A percentile compares a stretch with the other conserved stretches of the same genome.
phyloP scores from a whole-genome alignment of 2,888 invertebrate genomes.

The Tuberolachnus salignus region DNA sequence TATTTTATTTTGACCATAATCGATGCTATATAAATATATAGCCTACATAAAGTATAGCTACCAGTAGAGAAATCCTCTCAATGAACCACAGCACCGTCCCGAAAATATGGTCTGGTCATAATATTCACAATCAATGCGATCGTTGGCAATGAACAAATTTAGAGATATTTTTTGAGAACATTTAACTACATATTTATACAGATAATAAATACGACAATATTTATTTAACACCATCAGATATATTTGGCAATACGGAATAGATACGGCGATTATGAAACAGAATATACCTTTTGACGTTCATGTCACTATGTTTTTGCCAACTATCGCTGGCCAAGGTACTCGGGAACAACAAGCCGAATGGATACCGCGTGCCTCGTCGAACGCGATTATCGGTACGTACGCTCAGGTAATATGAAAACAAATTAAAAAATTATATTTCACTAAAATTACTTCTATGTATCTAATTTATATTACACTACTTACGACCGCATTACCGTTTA shows the following conservation, averaged over 20 bases:
- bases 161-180: neutral
- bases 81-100: too few species aligned
- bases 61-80: too few species aligned
- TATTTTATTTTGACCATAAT: too few species aligned
- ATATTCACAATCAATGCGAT: too few species aligned
- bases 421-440: conserved; percentile 63
- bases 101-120: too few species aligned
- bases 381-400: conserved; percentile 89
- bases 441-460: neutral
- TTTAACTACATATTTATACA: too few species aligned
- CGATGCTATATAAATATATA: too few species aligned
- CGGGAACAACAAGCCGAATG: conserved; percentile 87
- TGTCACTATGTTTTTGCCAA: conserved; percentile 91
- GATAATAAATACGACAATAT: neutral
- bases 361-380: conserved; percentile 81
- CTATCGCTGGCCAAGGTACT: conserved; percentile 86
- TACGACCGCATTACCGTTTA: neutral
- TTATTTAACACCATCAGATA: neutral
- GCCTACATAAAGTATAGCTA: too few species aligned
- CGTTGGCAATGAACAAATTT: neutral
- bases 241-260: conserved; percentile 25
- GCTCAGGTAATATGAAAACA: conserved; percentile 75
- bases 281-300: conserved; percentile 80
- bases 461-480: too few species aligned
- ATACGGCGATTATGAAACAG: conserved; percentile 72